Evolutionary conservation across 1,140 invertebrate genomes (phyloP).

Genomic region (Drosophila kurseongensis): DNA sequence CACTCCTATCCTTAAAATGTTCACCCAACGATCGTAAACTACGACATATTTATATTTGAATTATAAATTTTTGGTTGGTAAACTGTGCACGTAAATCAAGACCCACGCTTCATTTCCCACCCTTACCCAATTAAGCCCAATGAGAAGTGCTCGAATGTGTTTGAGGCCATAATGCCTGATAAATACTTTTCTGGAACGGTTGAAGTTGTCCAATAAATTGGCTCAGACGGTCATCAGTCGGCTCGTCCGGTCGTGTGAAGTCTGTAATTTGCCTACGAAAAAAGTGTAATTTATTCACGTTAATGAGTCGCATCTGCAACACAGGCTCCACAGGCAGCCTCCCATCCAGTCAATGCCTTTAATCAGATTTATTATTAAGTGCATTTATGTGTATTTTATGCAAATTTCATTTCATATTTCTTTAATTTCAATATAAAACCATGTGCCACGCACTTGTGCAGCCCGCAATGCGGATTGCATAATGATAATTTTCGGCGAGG

Average conservation of each 20-base stretch:
- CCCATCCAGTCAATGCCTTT: constrained; percentile 28
- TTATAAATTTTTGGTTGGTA: not conserved
- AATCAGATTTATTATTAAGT: constrained; percentile 77
- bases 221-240: constrained; percentile 20
- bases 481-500: constrained; percentile 58
- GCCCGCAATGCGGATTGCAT: constrained; percentile 28
- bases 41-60: too few relatives aligned
- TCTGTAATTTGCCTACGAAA: constrained; percentile 61
- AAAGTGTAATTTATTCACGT: constrained; percentile 74
- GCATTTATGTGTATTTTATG: constrained; percentile 61
- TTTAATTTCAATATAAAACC: constrained; percentile 74
- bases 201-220: constrained; percentile 32
- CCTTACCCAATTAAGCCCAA: not conserved
- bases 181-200: constrained; percentile 15
- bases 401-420: constrained; percentile 65
- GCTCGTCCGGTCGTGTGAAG: constrained; percentile 12
- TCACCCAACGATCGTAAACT: too few relatives aligned
- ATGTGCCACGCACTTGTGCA: constrained; percentile 58
- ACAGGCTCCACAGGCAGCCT: not conserved
- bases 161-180: constrained; percentile 16
- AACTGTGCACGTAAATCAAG: constrained; percentile 1
- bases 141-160: constrained; percentile 22
- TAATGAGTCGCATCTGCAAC: constrained; percentile 72
- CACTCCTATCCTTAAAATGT: not conserved
- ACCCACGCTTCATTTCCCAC: not conserved